These are phyloP conservation scores for Oreonectes daqikongensis DNA, from an alignment of 2,797 vertebrate species.

Conservation along the genomic window DNA sequence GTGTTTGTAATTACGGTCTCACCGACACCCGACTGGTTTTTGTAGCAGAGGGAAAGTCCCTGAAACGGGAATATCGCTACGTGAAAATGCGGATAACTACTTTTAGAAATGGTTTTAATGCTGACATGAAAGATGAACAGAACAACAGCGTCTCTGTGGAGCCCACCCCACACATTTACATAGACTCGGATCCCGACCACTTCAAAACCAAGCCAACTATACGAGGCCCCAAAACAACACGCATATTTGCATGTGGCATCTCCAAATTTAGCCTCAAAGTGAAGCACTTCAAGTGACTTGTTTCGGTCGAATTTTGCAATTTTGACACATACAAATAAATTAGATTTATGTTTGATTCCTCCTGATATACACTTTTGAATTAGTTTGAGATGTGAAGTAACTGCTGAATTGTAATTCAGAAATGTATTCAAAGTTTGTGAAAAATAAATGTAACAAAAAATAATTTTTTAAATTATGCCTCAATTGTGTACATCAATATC, in stretches of 20 bases:
- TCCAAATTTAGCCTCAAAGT: conserved; percentile 54
- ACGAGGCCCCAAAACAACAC: conserved; percentile 58
- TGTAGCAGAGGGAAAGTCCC: conserved; percentile 26
- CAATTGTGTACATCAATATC: not conserved
- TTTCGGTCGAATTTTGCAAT: conserved; percentile 22
- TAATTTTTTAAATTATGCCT: not conserved
- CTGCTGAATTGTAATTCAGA: not conserved
- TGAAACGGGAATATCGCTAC: conserved; percentile 6
- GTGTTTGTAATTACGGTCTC: conserved; percentile 5
- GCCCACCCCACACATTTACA: conserved; percentile 46
- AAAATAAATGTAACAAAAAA: not conserved
- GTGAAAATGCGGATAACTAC: conserved; percentile 33
- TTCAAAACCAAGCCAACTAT: conserved; percentile 61
- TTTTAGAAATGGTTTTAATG: conserved; percentile 55
- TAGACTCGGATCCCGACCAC: conserved; percentile 56
- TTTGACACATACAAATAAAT: not conserved
- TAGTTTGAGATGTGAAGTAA: not conserved
- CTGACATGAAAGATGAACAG: conserved; percentile 57
- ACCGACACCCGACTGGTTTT: conserved; percentile 19
- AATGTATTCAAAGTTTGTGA: not conserved
- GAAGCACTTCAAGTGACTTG: conserved; percentile 33
- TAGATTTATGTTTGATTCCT: too few species aligned
- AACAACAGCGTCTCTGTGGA: conserved; percentile 53
- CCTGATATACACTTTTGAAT: not conserved
- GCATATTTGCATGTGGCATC: conserved; percentile 53